These are phyloP conservation scores for Volucella inanis DNA, from an alignment of 2,888 invertebrate species.

Conservation along the genomic window DNA sequence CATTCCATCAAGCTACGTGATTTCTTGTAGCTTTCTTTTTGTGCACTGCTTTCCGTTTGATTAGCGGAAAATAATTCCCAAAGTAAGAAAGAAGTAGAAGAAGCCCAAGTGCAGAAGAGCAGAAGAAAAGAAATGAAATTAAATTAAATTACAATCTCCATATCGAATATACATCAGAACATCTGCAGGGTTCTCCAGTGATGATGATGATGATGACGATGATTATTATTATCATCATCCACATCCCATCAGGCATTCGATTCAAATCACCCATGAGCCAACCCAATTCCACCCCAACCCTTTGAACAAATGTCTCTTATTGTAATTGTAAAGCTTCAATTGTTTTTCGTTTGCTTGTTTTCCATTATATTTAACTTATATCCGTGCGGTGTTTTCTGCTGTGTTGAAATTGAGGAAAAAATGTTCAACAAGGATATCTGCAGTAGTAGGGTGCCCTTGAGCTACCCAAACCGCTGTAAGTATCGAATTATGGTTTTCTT, in stretches of 20 bases:
- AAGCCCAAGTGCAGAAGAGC: neutral
- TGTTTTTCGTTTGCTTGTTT: conserved; percentile 62
- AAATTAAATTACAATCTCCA: conserved; percentile 41
- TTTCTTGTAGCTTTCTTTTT: conserved; percentile 55
- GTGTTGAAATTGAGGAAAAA: conserved; percentile 22
- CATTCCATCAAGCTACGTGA: conserved; percentile 57
- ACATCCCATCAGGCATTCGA: neutral
- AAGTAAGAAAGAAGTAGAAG: conserved; percentile 1
- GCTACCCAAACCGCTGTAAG: neutral
- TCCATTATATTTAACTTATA: conserved; percentile 55
- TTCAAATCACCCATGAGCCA: neutral
- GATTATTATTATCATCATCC: conserved; percentile 1
- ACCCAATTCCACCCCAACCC: neutral
- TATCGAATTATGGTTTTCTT: neutral
- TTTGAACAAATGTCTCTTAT: conserved; percentile 8
- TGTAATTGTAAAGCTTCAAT: conserved; percentile 35
- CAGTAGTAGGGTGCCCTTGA: neutral
- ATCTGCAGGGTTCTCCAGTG: conserved; percentile 42
- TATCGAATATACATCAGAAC: conserved; percentile 61
- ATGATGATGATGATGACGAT: conserved; percentile 2
- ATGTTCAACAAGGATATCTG: neutral
- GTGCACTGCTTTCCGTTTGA: conserved; percentile 47
- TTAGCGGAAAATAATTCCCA: conserved; percentile 27
- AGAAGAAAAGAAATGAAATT: conserved; percentile 4
- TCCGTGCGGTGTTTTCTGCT: conserved; percentile 20